These are phyloP conservation scores for Menidia menidia DNA, from an alignment of 2,797 vertebrate species.

Conservation along the genomic window DNA sequence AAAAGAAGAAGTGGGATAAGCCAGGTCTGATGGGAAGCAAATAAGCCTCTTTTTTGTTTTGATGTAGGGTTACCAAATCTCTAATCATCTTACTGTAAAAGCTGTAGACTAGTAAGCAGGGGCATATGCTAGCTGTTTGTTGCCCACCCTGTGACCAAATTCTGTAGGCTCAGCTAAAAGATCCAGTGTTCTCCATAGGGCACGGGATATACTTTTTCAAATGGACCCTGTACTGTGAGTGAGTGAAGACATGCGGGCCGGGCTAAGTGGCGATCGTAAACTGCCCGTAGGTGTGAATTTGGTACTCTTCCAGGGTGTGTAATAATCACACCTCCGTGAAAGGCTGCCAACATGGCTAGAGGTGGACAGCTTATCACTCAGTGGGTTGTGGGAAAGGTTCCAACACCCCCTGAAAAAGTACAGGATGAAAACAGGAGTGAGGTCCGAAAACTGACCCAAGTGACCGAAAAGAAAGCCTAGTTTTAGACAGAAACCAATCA, in stretches of 20 bases:
- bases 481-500: conserved; percentile 4
- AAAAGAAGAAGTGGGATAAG: background rate
- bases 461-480: background rate
- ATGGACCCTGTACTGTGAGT: too few relatives aligned
- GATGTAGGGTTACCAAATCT: conserved; percentile 59
- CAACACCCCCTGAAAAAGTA: conserved; percentile 17
- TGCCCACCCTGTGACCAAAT: too few relatives aligned
- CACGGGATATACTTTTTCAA: too few relatives aligned
- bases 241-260: background rate
- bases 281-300: conserved; percentile 17
- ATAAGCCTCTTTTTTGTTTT: conserved; percentile 48
- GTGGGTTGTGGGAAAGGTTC: conserved; percentile 13
- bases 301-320: conserved; percentile 4
- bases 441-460: conserved; percentile 13
- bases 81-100: conserved; percentile 77
- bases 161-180: too few relatives aligned
- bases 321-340: conserved; percentile 6
- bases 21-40: conserved; percentile 21
- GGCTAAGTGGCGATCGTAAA: background rate
- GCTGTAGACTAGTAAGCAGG: conserved; percentile 67
- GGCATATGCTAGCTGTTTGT: conserved; percentile 70
- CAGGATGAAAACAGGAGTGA: background rate
- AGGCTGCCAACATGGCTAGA: conserved; percentile 10
- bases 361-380: background rate
- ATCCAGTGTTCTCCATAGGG: too few relatives aligned